These are phyloP conservation scores for Lycia hirtaria DNA, from an alignment of 2,888 invertebrate genomes.

Conservation along the genomic window DNA sequence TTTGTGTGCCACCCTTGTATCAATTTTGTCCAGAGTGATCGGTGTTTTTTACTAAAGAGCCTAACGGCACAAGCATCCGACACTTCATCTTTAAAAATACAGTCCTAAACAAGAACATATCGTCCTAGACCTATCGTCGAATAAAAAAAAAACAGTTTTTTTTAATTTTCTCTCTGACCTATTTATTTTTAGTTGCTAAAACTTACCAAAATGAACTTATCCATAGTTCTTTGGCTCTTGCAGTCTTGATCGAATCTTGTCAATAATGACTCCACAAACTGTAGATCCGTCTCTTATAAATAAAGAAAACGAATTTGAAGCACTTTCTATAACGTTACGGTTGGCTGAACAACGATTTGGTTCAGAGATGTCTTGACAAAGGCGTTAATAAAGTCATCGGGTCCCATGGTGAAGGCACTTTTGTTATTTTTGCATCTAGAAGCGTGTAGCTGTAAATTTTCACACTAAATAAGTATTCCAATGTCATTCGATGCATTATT, in stretches of 20 bases:
- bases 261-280: conserved; percentile 58
- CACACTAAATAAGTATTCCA: not conserved
- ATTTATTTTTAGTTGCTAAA: no score
- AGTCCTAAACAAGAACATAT: no score
- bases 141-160: no score
- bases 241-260: conserved; percentile 47
- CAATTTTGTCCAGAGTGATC: no score
- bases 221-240: conserved; percentile 53
- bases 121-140: no score
- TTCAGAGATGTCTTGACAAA: conserved; percentile 25
- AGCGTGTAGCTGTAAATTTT: not conserved
- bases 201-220: conserved; percentile 68
- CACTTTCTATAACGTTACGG: conserved; percentile 81
- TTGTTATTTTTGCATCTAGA: not conserved
- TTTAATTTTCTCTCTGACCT: no score
- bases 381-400: not conserved
- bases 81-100: no score
- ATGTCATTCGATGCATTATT: no score
- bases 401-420: conserved; percentile 1
- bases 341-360: conserved; percentile 51
- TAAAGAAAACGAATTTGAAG: conserved; percentile 74
- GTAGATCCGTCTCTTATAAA: conserved; percentile 73
- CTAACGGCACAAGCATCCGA: no score
- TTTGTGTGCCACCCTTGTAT: no score
- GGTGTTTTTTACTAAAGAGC: no score